Evolutionary conservation across 2,888 invertebrate genomes (phyloP).

Genomic region (Lasioglossum morio): DNA sequence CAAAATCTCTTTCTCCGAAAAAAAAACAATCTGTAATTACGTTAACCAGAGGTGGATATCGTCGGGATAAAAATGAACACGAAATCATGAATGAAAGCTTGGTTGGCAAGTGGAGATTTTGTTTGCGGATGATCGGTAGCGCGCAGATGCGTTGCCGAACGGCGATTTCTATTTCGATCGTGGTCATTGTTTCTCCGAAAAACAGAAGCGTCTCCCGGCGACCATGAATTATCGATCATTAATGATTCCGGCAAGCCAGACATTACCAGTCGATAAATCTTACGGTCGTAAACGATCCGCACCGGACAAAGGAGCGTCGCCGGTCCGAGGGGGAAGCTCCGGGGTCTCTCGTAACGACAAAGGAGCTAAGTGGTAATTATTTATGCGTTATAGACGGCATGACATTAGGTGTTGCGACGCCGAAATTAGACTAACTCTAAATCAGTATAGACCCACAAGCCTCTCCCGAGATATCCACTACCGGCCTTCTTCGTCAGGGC

Average conservation of each 20-base stretch:
- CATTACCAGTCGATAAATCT: constrained; percentile 79
- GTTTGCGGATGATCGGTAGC: neutral
- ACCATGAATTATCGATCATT: constrained; percentile 79
- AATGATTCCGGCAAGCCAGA: constrained; percentile 73
- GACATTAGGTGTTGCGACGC: constrained; percentile 63
- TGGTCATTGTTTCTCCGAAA: constrained; percentile 44
- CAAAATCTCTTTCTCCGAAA: no score
- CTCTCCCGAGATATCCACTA: constrained; percentile 34
- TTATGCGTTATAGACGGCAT: constrained; percentile 77
- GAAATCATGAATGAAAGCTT: neutral
- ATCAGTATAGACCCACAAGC: constrained; percentile 77
- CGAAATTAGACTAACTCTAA: constrained; percentile 78
- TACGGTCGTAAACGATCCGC: constrained; percentile 69
- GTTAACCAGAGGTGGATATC: neutral
- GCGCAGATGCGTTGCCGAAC: neutral
- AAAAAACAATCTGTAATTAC: neutral
- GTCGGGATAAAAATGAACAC: no score
- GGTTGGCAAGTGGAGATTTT: neutral
- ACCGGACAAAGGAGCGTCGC: constrained; percentile 73
- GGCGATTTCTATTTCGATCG: constrained; percentile 27
- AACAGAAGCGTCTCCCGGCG: constrained; percentile 47
- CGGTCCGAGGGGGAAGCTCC: constrained; percentile 47
- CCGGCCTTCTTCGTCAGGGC: constrained; percentile 33
- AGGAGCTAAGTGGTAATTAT: constrained; percentile 82
- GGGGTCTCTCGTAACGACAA: constrained; percentile 75